phyloP scores from a whole-genome alignment of 2,797 vertebrate species.

The Takifugu rubripes region DNA sequence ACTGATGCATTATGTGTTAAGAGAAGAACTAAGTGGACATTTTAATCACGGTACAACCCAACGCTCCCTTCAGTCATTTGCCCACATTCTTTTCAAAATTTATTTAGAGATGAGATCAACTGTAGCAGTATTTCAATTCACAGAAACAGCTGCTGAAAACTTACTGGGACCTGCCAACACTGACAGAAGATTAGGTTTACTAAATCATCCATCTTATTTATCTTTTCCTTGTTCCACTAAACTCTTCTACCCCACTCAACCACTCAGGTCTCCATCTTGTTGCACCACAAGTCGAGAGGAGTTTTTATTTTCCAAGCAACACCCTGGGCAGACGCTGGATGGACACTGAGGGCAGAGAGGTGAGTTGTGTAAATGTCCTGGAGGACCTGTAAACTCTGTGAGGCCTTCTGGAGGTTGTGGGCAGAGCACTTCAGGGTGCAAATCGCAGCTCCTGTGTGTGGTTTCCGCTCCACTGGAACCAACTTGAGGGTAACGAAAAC shows the following conservation, averaged over 20 bases:
- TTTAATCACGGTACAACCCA: too few species aligned
- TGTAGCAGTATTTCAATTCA: too few species aligned
- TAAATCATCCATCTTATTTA: too few species aligned
- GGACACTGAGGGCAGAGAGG: slow-evolving; percentile 48
- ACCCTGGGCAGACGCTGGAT: neutral
- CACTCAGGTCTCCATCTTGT: neutral
- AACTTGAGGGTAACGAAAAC: slow-evolving; percentile 12
- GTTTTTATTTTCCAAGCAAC: neutral
- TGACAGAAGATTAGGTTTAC: too few species aligned
- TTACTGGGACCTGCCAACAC: too few species aligned
- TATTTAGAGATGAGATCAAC: neutral
- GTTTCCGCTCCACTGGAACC: slow-evolving; percentile 37
- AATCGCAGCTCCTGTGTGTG: slow-evolving; percentile 38
- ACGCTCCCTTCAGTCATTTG: neutral
- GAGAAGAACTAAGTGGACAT: too few species aligned
- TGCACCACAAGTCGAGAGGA: neutral
- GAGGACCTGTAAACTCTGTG: slow-evolving; percentile 26
- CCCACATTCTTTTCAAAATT: slow-evolving; percentile 2
- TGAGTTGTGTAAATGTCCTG: slow-evolving; percentile 42
- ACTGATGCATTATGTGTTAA: too few species aligned
- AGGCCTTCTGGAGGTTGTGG: slow-evolving; percentile 38
- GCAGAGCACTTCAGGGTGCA: slow-evolving; percentile 14
- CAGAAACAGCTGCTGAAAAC: too few species aligned
- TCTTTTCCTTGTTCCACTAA: slow-evolving; percentile 34
- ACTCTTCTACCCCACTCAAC: neutral